Base-by-base conservation (phyloP, 2,888 invertebrate species). In the Hypsopygia costalis region DNA sequence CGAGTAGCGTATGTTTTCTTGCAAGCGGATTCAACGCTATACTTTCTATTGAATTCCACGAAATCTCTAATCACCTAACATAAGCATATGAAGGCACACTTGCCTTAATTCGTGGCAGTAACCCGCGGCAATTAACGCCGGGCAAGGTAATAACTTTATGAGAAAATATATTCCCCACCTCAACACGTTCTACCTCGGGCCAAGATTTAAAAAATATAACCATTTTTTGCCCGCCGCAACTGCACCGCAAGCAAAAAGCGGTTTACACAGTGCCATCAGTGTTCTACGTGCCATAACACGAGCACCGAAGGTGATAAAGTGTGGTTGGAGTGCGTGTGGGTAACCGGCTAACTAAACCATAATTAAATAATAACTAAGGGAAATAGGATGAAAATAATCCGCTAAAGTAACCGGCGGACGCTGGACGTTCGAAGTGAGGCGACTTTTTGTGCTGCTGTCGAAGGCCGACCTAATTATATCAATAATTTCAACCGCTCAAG, bases 311-410 rank as follows among this genome's bases (percentile, higher is more conserved):
- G 63, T 76, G 77, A 78, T 78, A 80, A 81, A 81, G 69, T 83
- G 85, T 86, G 85, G 83, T 86, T 80, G 76, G 64, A 63, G 81
- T 83, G 83, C 79, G 75, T 78, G 76, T 77, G 69, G 43, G 67
- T 57, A 56, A 74, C 74, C 69, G 63, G 68, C 70, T 74, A 80
- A 77, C 67, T 75, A 79, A 79, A 78, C 72, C 69, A 73, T 67
- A 62, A 68, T 44, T 55, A 52, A 48, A 47, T 41, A 53, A 49
- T 49, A 49, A 52, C 40, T 50, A 55, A 49, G 41, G 41, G 41
- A 58, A 45, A 58, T 43, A 47, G 53, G 50, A 47, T 41, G 44
- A 41, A 42, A 52, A 48, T 16, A 47, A 49, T 38, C 37, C 37
- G 30, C 37, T 43, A 44, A 56, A 62, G 49, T 55, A 51, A 50